Evolutionary conservation across 2,888 invertebrate species (phyloP), one percentile per base, ranked within the genome.

Genomic region (Antheraea yamamai): DNA sequence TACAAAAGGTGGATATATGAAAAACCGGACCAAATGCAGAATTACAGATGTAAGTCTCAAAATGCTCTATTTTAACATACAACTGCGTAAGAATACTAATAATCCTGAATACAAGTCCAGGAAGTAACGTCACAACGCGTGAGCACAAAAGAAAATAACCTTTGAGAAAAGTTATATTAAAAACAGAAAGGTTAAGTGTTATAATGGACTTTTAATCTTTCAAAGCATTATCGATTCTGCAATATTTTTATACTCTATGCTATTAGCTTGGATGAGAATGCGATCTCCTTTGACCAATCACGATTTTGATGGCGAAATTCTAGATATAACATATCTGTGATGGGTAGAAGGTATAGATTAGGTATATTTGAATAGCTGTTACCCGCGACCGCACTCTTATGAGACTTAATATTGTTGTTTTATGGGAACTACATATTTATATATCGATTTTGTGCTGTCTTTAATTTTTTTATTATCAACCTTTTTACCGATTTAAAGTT

Each of bases 261-360:
- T 70, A 20, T n/a, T 20, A 20, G 70, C 39, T 70, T 47, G 72
- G 71, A 58, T 66, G 73, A 61, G 39, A 39, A 20, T 39, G 52
- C 2, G 20, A 73, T 35, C 52, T 52, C 87, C 89, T 90, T 91
- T 90, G 90, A 89, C 85, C 90, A 90, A 90, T 91, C 88, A 88
- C 82, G 39, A 70, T n/a, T 39, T 70, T 70, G 12, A 23, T 39
- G 35, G 23, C 35, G 20, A 7, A 70, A 64, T 66, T 26, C 64
- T 61, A 23, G 16, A 66, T 14, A 66, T 66, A 16, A 16, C 14
- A 26, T 30, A 66, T 66, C 26, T 26, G 4, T 66, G 23, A 26
- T 64, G 23, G 26, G 4, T 30, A 2, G 30, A 66, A 64, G 12
- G 26, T 30, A 66, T 66, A 12, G 14, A 30, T 66, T 66, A 26